Base-by-base conservation (phyloP, 2,888 invertebrate species). In the Sarcophaga variegata region DNA sequence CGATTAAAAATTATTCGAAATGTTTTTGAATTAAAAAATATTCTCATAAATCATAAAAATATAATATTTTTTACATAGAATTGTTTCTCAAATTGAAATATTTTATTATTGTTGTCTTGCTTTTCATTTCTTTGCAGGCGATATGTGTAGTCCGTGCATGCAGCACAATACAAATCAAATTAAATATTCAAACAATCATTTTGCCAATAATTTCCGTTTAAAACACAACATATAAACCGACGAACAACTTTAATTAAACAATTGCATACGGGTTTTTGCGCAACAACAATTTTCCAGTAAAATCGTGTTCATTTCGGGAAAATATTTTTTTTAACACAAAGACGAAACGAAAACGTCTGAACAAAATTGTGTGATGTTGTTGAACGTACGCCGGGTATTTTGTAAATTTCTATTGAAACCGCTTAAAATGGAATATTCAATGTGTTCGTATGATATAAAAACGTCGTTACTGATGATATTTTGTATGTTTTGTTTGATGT, bases 121-220 rank as follows among this genome's bases (percentile, higher is more conserved):
- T 37, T 37, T 37, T 8, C 6, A 37, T 37, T 10, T 37, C 37
- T 37, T 37, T 37, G 8, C 8, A 37, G 37, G 37, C 37, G 37
- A 37, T 37, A 37, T 37, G 8, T 37, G 0, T 8, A 10, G 37
- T 37, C 10, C 8, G 8, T 37, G 37, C 37, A 37, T 37, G 37
- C 37, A 37, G 2, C 8, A 37, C 37, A 37, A 37, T 37, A 37
- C 37, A 8, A 10, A 37, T 37, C 37, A 37, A 37, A 37, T 37
- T 37, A 8, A 37, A 37, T 37, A 37, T 37, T 37, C 10, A 37
- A 37, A 37, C 37, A 37, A 37, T 37, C 0, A 37, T 37, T 8
- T 37, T 37, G 79, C 12, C 81, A 82, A 85, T 70, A 80, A 80
- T 80, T 77, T 86, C 86, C 83, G 82, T 75, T 79, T 14, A 82